Conservation (phyloP, 2,113 vertebrate genomes). For the Nanorana parkeri region DNA sequence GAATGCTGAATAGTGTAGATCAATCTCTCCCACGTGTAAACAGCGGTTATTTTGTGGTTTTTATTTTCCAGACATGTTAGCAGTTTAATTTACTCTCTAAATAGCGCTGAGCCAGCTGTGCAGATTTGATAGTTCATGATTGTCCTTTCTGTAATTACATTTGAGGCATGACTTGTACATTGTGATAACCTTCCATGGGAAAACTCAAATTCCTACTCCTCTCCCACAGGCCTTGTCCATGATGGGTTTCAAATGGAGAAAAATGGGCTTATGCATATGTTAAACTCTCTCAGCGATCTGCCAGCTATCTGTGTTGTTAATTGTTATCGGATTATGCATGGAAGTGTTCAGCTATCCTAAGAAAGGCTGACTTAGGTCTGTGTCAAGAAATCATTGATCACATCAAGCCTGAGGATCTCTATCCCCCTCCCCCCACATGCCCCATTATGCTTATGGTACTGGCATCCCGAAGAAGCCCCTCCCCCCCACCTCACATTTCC, state of each 20-base stretch:
- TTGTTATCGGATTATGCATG: too few relatives aligned
- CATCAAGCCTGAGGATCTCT: too few relatives aligned
- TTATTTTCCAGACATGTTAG: not conserved
- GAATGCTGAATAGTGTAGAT: not conserved
- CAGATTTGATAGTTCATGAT: not conserved
- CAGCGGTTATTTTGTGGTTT: not conserved
- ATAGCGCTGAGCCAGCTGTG: conserved; percentile 18
- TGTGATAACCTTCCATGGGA: conserved; percentile 8
- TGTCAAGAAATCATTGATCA: too few relatives aligned
- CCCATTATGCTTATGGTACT: too few relatives aligned
- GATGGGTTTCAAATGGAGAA: not conserved
- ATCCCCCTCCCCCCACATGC: too few relatives aligned
- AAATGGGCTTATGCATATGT: too few relatives aligned
- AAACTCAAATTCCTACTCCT: not conserved
- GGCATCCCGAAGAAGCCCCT: too few relatives aligned
- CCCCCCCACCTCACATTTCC: too few relatives aligned
- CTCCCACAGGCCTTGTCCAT: not conserved
- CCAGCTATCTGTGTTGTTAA: too few relatives aligned
- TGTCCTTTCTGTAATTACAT: conserved; percentile 10
- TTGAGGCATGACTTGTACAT: conserved; percentile 43
- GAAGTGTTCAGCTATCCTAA: too few relatives aligned
- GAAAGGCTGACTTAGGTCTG: too few relatives aligned
- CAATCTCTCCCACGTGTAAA: not conserved
- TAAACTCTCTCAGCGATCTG: too few relatives aligned
- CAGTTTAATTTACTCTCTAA: not conserved